Evolutionary conservation across 2,797 vertebrate genomes (phyloP).

Genomic region (Hemibagrus guttatus): DNA sequence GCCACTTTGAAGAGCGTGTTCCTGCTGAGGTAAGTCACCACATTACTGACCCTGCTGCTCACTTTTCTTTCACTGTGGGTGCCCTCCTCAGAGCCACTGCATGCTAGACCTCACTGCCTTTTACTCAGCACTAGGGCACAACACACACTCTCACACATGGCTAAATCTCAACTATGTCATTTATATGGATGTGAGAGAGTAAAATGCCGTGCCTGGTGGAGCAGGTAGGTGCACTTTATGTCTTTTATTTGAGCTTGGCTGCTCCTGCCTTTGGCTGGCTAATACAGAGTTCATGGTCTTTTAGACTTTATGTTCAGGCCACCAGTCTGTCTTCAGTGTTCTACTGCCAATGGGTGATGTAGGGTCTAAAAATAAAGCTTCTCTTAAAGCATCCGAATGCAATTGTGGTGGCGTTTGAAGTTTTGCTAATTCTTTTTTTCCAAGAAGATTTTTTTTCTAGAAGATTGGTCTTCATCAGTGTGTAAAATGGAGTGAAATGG

Average conservation of each 20-base stretch:
- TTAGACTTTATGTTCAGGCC: conserved; percentile 39
- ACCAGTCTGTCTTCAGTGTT: conserved; percentile 47
- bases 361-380: conserved; percentile 34
- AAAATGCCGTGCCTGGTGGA: conserved; percentile 44
- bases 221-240: conserved; percentile 62
- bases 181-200: conserved; percentile 35
- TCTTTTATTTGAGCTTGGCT: conserved; percentile 49
- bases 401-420: conserved; percentile 41
- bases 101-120: conserved; percentile 48
- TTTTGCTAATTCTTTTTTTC: conserved; percentile 49
- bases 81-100: conserved; percentile 46
- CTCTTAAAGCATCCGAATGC: conserved; percentile 42
- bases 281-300: conserved; percentile 36
- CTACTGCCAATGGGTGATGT: conserved; percentile 42
- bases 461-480: conserved; percentile 44
- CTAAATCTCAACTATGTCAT: conserved; percentile 44
- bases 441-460: conserved; percentile 12
- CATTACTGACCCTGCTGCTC: conserved; percentile 25
- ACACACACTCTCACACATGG: conserved; percentile 25
- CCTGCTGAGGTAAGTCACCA: conserved; percentile 54
- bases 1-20: conserved; percentile 34
- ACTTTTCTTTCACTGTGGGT: conserved; percentile 34
- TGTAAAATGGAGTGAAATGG: conserved; percentile 56
- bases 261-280: conserved; percentile 39
- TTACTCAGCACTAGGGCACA: conserved; percentile 26